Conservation (phyloP, 2,113 vertebrate genomes). For the Myiagra hebetior region DNA sequence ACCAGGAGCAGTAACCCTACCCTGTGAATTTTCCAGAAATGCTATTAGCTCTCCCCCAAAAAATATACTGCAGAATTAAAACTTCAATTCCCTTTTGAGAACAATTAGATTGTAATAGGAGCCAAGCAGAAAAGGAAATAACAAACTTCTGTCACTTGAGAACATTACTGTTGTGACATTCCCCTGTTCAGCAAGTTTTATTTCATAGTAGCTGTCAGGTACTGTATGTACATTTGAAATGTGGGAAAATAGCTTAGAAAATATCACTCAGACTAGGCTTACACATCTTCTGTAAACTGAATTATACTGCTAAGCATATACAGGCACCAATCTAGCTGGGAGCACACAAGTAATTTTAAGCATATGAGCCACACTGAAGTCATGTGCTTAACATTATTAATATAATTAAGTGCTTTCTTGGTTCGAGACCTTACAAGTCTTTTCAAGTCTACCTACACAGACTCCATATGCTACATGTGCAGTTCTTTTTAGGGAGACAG, state of each 20-base stretch:
- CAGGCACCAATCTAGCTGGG: not conserved
- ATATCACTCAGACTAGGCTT: not conserved
- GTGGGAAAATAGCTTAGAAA: conserved; percentile 31
- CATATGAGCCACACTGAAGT: not conserved
- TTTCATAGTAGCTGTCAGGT: conserved; percentile 9
- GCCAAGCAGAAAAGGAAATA: conserved; percentile 1
- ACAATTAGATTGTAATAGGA: not conserved
- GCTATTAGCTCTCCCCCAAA: not conserved
- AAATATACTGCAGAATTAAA: not conserved
- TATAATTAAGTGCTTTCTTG: not conserved
- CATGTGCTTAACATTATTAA: conserved; percentile 20
- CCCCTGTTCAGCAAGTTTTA: not conserved
- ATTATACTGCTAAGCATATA: not conserved
- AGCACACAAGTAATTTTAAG: conserved; percentile 25
- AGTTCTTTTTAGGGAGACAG: not conserved
- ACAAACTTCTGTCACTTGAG: not conserved
- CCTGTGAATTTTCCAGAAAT: not conserved
- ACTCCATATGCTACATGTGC: not conserved
- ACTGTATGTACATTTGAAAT: conserved; percentile 24
- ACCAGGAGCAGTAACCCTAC: not conserved
- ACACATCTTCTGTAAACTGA: conserved; percentile 19
- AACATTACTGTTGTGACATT: not conserved
- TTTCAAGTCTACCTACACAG: not conserved
- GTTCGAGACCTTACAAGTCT: conserved; percentile 12
- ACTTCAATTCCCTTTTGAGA: not conserved